These are phyloP conservation scores for Pteropus rufus DNA, from an alignment of 2,797 vertebrate genomes.

Conservation along the genomic window DNA sequence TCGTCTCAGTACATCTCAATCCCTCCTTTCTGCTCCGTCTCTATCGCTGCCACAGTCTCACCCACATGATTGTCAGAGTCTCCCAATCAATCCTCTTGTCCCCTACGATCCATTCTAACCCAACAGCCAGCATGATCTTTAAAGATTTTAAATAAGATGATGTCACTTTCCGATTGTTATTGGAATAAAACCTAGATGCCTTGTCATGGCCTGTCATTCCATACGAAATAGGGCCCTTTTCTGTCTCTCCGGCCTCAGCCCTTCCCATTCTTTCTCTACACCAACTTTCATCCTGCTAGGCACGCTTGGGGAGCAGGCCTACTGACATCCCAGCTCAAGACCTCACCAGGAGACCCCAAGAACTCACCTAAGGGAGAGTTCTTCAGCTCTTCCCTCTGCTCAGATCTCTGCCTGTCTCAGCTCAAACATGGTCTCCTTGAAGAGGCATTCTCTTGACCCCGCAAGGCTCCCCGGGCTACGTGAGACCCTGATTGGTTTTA, in stretches of 20 bases:
- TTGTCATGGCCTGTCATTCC: neutral
- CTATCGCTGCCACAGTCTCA: neutral
- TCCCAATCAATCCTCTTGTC: neutral
- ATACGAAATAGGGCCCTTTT: neutral
- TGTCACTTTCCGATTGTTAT: neutral
- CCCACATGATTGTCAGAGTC: neutral
- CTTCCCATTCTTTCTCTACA: rapidly evolving
- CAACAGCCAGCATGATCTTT: neutral
- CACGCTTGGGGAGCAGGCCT: neutral
- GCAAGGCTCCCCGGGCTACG: neutral
- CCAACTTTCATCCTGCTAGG: neutral
- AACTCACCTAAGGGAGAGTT: neutral
- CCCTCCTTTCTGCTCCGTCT: neutral
- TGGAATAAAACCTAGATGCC: neutral
- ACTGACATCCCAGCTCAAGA: too few relatives aligned
- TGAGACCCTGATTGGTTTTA: too few relatives aligned
- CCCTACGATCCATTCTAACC: neutral
- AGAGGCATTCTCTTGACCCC: neutral
- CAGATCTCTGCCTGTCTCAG: neutral
- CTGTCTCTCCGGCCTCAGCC: neutral
- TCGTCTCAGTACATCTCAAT: rapidly evolving
- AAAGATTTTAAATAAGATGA: neutral
- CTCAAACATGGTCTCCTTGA: neutral
- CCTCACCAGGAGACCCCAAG: too few relatives aligned
- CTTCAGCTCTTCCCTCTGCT: neutral